Evolutionary conservation across 1,140 invertebrate species (phyloP).

Genomic region (Macrobrachium nipponense): DNA sequence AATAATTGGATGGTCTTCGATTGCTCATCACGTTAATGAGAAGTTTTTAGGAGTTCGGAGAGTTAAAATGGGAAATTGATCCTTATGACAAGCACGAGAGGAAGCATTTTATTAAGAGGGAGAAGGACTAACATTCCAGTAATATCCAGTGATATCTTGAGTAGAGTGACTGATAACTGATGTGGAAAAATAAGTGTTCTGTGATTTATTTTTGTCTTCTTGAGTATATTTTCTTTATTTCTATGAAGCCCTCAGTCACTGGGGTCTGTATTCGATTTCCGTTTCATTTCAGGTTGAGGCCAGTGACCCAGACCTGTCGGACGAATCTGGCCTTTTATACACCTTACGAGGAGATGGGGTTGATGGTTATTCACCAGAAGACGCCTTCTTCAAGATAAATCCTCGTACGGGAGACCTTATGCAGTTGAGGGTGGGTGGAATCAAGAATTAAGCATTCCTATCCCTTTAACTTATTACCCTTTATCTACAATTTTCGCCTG

Average conservation of each 20-base stretch:
- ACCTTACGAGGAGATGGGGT: conserved; percentile 35
- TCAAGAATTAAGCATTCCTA: neutral
- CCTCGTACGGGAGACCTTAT: conserved; percentile 45
- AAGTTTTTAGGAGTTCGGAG: too few relatives aligned
- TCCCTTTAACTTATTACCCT: neutral
- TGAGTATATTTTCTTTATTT: too few relatives aligned
- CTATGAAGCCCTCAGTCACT: too few relatives aligned
- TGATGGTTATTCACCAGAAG: conserved; percentile 6
- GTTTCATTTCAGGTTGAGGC: conserved; percentile 19
- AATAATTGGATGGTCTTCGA: too few relatives aligned
- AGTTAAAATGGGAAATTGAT: too few relatives aligned
- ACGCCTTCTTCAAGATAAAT: conserved; percentile 49
- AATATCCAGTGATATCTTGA: too few relatives aligned
- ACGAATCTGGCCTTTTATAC: conserved; percentile 23
- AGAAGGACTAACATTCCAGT: too few relatives aligned
- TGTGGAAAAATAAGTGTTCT: neutral
- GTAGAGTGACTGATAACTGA: too few relatives aligned
- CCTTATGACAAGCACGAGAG: too few relatives aligned
- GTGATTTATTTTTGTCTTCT: neutral
- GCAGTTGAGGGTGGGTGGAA: conserved; percentile 41
- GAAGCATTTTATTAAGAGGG: neutral
- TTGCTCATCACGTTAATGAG: too few relatives aligned
- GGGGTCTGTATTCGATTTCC: too few relatives aligned
- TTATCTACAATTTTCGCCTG: neutral
- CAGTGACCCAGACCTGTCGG: conserved; percentile 12